Conservation (phyloP, 2,797 vertebrate genomes). For the Perodicticus potto region DNA sequence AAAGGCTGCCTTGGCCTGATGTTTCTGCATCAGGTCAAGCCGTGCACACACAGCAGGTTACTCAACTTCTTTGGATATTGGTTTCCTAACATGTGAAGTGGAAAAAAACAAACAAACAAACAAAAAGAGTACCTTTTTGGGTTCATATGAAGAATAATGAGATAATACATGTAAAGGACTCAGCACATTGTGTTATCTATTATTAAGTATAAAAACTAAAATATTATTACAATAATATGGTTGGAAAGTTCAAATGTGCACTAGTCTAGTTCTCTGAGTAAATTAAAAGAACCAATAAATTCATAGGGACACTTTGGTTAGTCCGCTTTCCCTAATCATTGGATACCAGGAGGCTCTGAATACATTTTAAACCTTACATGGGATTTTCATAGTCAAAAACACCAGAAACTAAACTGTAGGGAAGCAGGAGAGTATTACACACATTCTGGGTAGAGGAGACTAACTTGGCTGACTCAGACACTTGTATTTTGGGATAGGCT, state of each 20-base stretch:
- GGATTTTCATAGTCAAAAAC: constrained; percentile 13
- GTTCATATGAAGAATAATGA: background rate
- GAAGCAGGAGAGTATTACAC: background rate
- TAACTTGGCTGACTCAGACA: background rate
- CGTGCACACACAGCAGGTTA: background rate
- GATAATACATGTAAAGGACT: background rate
- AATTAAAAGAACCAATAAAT: background rate
- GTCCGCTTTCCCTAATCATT: background rate
- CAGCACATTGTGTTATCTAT: background rate
- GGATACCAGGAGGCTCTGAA: background rate
- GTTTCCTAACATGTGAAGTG: constrained; percentile 10
- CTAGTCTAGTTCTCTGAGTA: background rate
- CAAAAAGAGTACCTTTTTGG: background rate
- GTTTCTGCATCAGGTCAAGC: background rate
- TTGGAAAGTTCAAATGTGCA: background rate
- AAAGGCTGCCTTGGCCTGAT: background rate
- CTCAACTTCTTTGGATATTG: background rate
- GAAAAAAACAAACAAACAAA: background rate
- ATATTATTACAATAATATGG: constrained; percentile 3
- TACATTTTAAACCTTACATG: constrained; percentile 12
- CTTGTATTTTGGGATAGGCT: background rate
- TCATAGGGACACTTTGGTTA: background rate
- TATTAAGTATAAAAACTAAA: background rate
- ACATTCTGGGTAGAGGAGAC: background rate
- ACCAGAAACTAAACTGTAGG: background rate